phyloP scores from a whole-genome alignment of 2,797 vertebrate species.

The Merluccius polli region DNA sequence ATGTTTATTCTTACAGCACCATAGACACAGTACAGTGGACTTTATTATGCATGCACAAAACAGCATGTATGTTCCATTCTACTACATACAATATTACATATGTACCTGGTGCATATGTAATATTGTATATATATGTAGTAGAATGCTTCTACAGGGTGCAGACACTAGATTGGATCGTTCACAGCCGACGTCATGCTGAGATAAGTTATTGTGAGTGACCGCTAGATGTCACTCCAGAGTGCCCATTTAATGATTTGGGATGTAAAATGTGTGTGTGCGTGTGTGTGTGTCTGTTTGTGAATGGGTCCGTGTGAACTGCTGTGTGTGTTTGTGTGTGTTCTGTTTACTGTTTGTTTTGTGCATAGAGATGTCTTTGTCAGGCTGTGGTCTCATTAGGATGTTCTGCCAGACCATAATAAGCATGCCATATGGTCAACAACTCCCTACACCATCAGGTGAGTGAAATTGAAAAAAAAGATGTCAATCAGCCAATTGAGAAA shows the following conservation, averaged over 20 bases:
- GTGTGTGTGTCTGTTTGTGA: constrained; percentile 20
- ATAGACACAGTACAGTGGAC: background rate
- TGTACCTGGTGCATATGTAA: background rate
- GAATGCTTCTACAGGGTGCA: too few species aligned
- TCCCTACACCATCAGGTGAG: constrained; percentile 41
- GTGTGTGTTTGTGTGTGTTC: constrained; percentile 7
- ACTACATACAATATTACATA: too few species aligned
- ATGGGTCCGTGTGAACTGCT: constrained; percentile 31
- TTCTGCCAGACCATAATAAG: constrained; percentile 49
- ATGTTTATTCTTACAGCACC: background rate
- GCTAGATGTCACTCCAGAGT: background rate
- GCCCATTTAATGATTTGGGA: background rate
- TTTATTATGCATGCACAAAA: background rate
- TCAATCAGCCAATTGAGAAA: constrained; percentile 8
- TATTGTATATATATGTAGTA: background rate
- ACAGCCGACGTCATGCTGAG: background rate
- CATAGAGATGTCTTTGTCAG: background rate
- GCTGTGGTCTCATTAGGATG: constrained; percentile 23
- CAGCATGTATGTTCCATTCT: too few species aligned
- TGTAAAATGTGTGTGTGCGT: constrained; percentile 7
- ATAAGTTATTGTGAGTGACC: constrained; percentile 13
- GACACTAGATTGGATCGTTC: too few species aligned
- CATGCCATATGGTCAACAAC: constrained; percentile 54
- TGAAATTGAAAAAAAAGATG: constrained; percentile 22
- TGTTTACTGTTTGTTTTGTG: background rate